These are phyloP conservation scores for Pteropus alecto DNA, from an alignment of 2,113 vertebrate species.

Conservation along the genomic window DNA sequence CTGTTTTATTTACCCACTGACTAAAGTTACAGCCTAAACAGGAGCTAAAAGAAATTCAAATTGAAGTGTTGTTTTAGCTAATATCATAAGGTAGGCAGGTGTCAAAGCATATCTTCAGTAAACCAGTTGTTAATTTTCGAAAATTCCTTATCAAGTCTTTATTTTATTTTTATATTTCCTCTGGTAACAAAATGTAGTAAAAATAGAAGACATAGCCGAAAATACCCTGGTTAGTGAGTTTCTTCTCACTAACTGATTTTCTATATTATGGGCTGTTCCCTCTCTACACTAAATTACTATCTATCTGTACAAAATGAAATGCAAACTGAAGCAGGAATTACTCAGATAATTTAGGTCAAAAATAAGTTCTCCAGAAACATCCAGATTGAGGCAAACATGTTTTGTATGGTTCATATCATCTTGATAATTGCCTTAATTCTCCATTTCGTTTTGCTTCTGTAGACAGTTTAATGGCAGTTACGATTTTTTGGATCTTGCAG, in stretches of 20 bases:
- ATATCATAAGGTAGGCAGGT: slow-evolving; percentile 79
- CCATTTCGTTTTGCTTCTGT: slow-evolving; percentile 72
- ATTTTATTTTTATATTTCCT: slow-evolving; percentile 37
- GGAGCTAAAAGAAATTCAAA: slow-evolving; percentile 57
- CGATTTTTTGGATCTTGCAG: slow-evolving; percentile 64
- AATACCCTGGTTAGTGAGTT: not conserved
- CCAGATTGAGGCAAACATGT: slow-evolving; percentile 69
- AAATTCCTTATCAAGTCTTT: slow-evolving; percentile 56
- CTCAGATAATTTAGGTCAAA: slow-evolving; percentile 71
- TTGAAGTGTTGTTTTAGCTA: slow-evolving; percentile 64
- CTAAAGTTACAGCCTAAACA: slow-evolving; percentile 60
- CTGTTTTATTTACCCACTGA: slow-evolving; percentile 71
- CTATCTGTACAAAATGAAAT: slow-evolving; percentile 55
- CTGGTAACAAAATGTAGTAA: slow-evolving; percentile 38
- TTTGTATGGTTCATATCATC: slow-evolving; percentile 72
- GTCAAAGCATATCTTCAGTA: slow-evolving; percentile 77
- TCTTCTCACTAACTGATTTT: not conserved
- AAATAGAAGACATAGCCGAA: not conserved
- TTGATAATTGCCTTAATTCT: slow-evolving; percentile 75
- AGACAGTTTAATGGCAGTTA: slow-evolving; percentile 71
- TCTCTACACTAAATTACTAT: slow-evolving; percentile 42
- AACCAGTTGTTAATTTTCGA: slow-evolving; percentile 66
- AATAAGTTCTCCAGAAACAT: slow-evolving; percentile 70
- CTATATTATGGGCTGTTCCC: not conserved
- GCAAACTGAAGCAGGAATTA: slow-evolving; percentile 46